phyloP scores from a whole-genome alignment of 1,140 invertebrate genomes.

The Chymomyza costata region DNA sequence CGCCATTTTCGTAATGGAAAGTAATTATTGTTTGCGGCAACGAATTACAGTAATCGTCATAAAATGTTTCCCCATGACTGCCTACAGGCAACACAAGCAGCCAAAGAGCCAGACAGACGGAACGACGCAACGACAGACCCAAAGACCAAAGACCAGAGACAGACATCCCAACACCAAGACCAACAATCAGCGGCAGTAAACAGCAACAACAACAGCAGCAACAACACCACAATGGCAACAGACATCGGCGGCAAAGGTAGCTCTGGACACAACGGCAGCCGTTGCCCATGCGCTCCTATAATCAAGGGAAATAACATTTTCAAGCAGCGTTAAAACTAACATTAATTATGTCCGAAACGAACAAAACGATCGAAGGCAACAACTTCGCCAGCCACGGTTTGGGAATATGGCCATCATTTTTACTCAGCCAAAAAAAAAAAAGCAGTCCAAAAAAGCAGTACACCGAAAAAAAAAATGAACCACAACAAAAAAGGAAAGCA shows the following conservation, averaged over 20 bases:
- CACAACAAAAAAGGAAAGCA: background rate
- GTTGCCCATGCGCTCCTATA: slow-evolving; percentile 61
- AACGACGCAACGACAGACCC: slow-evolving; percentile 21
- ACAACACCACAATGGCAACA: slow-evolving; percentile 8
- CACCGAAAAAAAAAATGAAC: slow-evolving; percentile 5
- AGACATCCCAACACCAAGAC: slow-evolving; percentile 38
- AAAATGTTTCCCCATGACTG: slow-evolving; percentile 75
- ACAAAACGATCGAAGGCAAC: slow-evolving; percentile 67
- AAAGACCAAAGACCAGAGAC: too few species aligned
- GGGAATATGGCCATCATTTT: too few species aligned
- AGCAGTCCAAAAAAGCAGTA: slow-evolving; percentile 8
- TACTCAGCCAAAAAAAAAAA: slow-evolving; percentile 3
- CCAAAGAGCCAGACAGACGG: slow-evolving; percentile 14
- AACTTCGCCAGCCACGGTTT: too few species aligned
- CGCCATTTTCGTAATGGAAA: slow-evolving; percentile 75
- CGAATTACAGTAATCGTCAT: slow-evolving; percentile 75
- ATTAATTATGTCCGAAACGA: slow-evolving; percentile 75
- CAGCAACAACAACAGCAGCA: slow-evolving; percentile 34
- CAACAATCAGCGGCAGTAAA: slow-evolving; percentile 70
- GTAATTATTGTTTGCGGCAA: slow-evolving; percentile 75
- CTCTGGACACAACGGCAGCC: slow-evolving; percentile 31
- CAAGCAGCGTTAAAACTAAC: slow-evolving; percentile 75
- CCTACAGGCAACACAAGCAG: slow-evolving; percentile 54
- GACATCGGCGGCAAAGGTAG: slow-evolving; percentile 15
- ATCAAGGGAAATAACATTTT: slow-evolving; percentile 75